Evolutionary conservation across 2,888 invertebrate genomes (phyloP).

Genomic region (Lycophotia porphyrea): DNA sequence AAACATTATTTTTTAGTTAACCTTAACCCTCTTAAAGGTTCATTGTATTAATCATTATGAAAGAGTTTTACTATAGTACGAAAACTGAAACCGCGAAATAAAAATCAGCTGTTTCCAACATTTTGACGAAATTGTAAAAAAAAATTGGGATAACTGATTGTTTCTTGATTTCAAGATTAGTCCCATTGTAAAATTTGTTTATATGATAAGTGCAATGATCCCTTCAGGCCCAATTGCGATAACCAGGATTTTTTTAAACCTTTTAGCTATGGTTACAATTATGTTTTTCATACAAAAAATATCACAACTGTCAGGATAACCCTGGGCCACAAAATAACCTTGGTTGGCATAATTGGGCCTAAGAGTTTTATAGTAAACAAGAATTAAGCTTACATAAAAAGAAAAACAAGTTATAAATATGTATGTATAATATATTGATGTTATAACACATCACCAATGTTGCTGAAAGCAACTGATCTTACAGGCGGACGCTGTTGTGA

Average conservation of each 20-base stretch:
- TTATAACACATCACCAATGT: conserved; percentile 68
- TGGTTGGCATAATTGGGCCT: neutral
- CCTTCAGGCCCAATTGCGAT: neutral
- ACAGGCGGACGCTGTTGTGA: conserved; percentile 97
- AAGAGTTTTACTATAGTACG: neutral
- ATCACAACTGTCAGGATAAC: neutral
- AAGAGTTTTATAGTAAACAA: neutral
- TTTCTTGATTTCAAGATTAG: neutral
- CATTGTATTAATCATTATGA: neutral
- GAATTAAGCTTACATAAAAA: conserved; percentile 3
- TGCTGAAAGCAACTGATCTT: conserved; percentile 70
- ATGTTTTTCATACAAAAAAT: neutral
- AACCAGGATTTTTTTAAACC: neutral
- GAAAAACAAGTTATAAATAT: conserved; percentile 49
- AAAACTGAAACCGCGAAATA: neutral
- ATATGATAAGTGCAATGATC: neutral
- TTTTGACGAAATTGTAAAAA: neutral
- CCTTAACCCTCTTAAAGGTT: neutral
- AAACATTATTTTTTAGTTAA: neutral
- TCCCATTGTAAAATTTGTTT: neutral
- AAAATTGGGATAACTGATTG: neutral
- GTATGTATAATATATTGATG: conserved; percentile 66
- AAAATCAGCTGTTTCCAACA: neutral
- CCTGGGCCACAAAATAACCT: neutral
- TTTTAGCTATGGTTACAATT: neutral